Evolutionary conservation across 2,797 vertebrate species (phyloP).

Genomic region (Helostoma temminkii): DNA sequence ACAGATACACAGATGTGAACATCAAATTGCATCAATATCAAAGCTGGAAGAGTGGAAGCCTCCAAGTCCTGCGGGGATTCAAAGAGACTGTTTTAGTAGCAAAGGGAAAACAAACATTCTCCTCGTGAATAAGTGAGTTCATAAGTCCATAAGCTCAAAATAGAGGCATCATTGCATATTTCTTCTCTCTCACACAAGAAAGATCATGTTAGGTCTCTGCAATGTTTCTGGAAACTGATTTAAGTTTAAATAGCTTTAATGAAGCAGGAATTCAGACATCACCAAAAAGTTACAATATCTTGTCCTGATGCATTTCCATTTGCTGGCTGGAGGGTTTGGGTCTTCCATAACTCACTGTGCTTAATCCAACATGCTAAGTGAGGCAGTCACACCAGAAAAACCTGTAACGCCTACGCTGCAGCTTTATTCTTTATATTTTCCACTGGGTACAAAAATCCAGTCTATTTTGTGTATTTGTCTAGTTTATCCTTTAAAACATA

Average conservation of each 20-base stretch:
- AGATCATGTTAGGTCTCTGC: neutral
- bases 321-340: constrained; percentile 28
- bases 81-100: constrained; percentile 71
- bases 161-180: constrained; percentile 39
- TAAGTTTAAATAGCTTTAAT: constrained; percentile 35
- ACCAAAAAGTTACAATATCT: constrained; percentile 13
- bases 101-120: constrained; percentile 70
- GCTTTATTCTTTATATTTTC: constrained; percentile 13
- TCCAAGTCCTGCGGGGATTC: constrained; percentile 64
- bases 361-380: constrained; percentile 54
- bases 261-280: constrained; percentile 27
- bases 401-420: constrained; percentile 39
- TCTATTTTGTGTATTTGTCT: constrained; percentile 16
- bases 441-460: no score
- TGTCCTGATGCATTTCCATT: constrained; percentile 1
- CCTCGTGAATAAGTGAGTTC: constrained; percentile 43
- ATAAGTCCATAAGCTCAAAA: constrained; percentile 62
- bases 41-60: constrained; percentile 55
- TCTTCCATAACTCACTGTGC: constrained; percentile 27
- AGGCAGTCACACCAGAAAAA: constrained; percentile 51
- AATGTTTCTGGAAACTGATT: constrained; percentile 32
- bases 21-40: constrained; percentile 78
- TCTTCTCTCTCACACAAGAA: constrained; percentile 9
- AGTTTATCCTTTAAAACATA: constrained; percentile 7
- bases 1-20: constrained; percentile 75